These are phyloP conservation scores for Phthorimaea operculella DNA, from an alignment of 1,140 invertebrate species.

Conservation along the genomic window DNA sequence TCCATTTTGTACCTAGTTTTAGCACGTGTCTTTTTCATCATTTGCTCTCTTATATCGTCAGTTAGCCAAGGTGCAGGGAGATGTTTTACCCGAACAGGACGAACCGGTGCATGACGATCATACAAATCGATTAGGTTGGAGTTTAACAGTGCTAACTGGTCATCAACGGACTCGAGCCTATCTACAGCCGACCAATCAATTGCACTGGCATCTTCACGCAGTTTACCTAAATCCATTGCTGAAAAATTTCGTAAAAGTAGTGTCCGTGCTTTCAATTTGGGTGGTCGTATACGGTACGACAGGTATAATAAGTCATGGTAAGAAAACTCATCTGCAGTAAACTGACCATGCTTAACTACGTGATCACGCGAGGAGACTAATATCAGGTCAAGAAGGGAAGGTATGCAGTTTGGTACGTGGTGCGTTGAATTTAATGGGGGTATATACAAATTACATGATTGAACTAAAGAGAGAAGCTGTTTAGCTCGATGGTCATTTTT, in stretches of 20 bases:
- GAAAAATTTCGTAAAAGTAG: constrained; percentile 8
- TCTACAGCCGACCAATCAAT: constrained; percentile 9
- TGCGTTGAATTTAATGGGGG: constrained; percentile 16
- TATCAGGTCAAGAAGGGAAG: constrained; percentile 16
- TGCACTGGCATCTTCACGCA: constrained; percentile 5
- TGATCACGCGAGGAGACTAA: constrained; percentile 8
- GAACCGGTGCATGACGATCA: constrained; percentile 8
- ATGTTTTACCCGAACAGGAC: constrained; percentile 1
- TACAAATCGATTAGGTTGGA: neutral
- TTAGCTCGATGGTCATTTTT: constrained; percentile 5
- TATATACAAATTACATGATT: constrained; percentile 13
- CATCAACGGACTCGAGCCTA: neutral
- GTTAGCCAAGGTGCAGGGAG: constrained; percentile 8
- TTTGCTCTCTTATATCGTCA: neutral
- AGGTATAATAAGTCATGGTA: constrained; percentile 6
- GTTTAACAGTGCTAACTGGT: constrained; percentile 12
- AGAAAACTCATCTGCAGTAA: constrained; percentile 11
- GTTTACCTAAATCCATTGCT: constrained; percentile 2
- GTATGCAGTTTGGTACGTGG: constrained; percentile 9
- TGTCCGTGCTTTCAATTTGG: constrained; percentile 5
- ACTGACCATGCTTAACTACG: constrained; percentile 14
- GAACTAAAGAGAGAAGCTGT: constrained; percentile 7
- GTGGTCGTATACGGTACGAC: constrained; percentile 9
- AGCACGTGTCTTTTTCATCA: neutral
- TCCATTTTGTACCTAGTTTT: neutral